Conservation (phyloP, 2,113 vertebrate genomes). For the Anoura caudifer region DNA sequence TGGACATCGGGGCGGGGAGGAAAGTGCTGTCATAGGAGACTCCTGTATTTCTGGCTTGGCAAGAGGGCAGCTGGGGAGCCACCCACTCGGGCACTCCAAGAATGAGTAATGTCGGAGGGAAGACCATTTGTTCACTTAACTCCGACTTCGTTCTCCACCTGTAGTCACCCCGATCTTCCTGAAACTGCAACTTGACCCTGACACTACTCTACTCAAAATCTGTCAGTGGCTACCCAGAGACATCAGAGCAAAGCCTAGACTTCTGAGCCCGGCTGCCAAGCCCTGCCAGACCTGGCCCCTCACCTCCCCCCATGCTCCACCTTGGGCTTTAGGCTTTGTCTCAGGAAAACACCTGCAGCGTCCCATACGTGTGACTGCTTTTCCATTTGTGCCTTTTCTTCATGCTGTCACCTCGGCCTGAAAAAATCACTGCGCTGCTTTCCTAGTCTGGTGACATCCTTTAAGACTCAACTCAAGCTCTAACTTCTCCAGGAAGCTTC, state of each 20-base stretch:
- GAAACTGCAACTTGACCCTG: background rate
- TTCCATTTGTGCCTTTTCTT: background rate
- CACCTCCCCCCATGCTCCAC: background rate
- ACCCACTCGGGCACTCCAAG: background rate
- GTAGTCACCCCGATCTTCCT: background rate
- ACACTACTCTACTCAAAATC: background rate
- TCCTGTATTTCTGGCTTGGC: background rate
- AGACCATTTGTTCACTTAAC: background rate
- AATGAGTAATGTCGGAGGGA: background rate
- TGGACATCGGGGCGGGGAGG: background rate
- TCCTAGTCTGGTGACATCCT: background rate
- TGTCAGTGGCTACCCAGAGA: background rate
- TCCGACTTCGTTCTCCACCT: background rate
- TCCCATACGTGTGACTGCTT: background rate
- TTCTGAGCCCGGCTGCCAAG: background rate
- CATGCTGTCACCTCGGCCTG: background rate
- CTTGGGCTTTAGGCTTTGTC: background rate
- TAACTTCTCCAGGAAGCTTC: background rate
- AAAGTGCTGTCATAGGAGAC: background rate
- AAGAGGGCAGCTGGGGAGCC: background rate
- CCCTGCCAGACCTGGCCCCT: background rate
- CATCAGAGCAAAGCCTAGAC: background rate
- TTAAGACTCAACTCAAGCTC: background rate
- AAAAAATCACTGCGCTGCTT: background rate
- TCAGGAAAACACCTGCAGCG: background rate